phyloP scores from a whole-genome alignment of 2,113 vertebrate genomes.

The Antigone vipio region DNA sequence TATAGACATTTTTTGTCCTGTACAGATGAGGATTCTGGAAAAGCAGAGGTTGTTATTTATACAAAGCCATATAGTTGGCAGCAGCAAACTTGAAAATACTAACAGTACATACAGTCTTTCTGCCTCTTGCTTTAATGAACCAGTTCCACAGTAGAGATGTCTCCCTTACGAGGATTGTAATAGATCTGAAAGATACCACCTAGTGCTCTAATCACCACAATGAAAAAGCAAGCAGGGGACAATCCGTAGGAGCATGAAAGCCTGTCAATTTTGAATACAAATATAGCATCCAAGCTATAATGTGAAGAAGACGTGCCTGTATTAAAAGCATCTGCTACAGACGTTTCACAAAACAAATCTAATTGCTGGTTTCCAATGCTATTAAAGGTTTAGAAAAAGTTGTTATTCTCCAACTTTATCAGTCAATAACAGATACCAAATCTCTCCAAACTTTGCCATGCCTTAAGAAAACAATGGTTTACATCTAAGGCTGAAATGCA shows the following conservation, averaged over 20 bases:
- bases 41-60: neutral
- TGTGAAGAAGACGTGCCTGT: neutral
- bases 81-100: neutral
- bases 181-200: neutral
- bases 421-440: neutral
- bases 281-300: neutral
- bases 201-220: neutral
- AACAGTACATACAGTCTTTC: neutral
- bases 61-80: neutral
- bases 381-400: neutral
- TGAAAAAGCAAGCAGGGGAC: neutral
- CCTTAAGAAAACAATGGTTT: neutral
- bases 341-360: neutral
- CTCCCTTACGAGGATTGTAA: neutral
- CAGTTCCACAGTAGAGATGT: neutral
- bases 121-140: neutral
- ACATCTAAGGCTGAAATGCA: neutral
- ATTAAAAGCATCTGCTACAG: neutral
- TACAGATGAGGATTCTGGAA: neutral
- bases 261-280: neutral
- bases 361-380: neutral
- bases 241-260: neutral
- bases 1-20: neutral
- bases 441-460: neutral
- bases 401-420: neutral